A percentile compares a stretch with the other conserved stretches of the same genome.
These are phyloP conservation scores for Phrynocephalus vlangalii DNA, from an alignment of 2,797 vertebrate species.

Conservation along the genomic window DNA sequence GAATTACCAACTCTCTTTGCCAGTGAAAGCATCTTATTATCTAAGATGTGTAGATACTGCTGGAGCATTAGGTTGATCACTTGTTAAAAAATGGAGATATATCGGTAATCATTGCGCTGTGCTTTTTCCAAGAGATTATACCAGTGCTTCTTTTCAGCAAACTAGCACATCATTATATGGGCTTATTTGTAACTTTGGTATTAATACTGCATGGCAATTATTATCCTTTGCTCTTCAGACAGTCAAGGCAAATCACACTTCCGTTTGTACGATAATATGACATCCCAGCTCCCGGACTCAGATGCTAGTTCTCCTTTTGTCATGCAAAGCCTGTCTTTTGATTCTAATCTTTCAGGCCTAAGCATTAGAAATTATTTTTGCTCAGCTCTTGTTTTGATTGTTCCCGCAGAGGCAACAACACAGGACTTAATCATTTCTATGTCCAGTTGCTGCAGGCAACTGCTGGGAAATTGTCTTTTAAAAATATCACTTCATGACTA, in stretches of 20 bases:
- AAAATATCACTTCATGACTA: background rate
- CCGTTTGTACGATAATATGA: background rate
- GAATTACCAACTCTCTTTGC: background rate
- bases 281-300: background rate
- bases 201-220: slow-evolving; percentile 27
- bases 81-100: background rate
- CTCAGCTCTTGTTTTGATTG: slow-evolving; percentile 22
- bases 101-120: slow-evolving; percentile 9
- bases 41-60: slow-evolving; percentile 4
- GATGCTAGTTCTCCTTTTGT: slow-evolving; percentile 26
- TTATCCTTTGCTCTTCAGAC: slow-evolving; percentile 26
- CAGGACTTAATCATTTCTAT: slow-evolving; percentile 12
- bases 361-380: slow-evolving; percentile 22
- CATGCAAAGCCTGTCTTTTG: slow-evolving; percentile 22
- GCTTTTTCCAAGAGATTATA: slow-evolving; percentile 23
- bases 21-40: slow-evolving; percentile 12
- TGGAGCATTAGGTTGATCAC: slow-evolving; percentile 12
- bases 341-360: slow-evolving; percentile 32
- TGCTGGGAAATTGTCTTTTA: slow-evolving; percentile 19
- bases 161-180: slow-evolving; percentile 6
- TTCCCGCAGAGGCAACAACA: slow-evolving; percentile 3
- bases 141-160: slow-evolving; percentile 12
- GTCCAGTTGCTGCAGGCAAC: slow-evolving; percentile 5
- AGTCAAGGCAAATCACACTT: slow-evolving; percentile 15
- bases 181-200: slow-evolving; percentile 24